Conservation (phyloP, 2,888 invertebrate genomes). For the Harmothoe impar region DNA sequence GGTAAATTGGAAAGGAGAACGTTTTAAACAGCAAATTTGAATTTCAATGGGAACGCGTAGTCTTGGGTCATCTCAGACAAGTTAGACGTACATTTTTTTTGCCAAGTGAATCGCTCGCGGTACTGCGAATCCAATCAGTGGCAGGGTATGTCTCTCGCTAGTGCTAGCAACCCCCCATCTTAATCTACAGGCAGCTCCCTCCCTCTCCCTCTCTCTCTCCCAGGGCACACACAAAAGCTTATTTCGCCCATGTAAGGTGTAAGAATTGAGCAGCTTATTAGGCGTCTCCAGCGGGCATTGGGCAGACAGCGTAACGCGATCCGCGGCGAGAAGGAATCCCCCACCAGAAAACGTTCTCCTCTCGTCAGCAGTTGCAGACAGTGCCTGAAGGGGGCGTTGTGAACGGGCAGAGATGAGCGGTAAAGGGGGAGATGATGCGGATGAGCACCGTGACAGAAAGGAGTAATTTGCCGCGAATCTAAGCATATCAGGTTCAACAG, state of each 20-base stretch:
- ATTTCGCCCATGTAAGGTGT: not conserved
- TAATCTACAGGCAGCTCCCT: too few species aligned
- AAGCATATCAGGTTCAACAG: conserved; percentile 12
- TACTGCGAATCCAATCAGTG: too few species aligned
- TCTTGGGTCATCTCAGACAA: too few species aligned
- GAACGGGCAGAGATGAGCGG: not conserved
- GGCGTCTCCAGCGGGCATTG: not conserved
- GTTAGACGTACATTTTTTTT: too few species aligned
- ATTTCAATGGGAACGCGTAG: not conserved
- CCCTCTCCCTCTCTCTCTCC: too few species aligned
- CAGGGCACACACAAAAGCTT: not conserved
- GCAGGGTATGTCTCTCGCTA: too few species aligned
- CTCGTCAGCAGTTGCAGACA: not conserved
- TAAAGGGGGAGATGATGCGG: not conserved
- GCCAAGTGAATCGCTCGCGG: too few species aligned
- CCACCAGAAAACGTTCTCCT: not conserved
- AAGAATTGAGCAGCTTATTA: conserved; percentile 23
- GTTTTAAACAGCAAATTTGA: conserved; percentile 25
- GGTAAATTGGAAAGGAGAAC: not conserved
- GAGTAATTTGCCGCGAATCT: conserved; percentile 39
- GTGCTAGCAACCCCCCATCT: too few species aligned
- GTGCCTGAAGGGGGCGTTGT: not conserved
- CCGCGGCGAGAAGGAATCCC: not conserved
- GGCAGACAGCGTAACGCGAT: not conserved
- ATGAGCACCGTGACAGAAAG: conserved; percentile 7